These are phyloP conservation scores for Euglossa dilemma DNA, from an alignment of 1,140 invertebrate genomes.

Conservation along the genomic window DNA sequence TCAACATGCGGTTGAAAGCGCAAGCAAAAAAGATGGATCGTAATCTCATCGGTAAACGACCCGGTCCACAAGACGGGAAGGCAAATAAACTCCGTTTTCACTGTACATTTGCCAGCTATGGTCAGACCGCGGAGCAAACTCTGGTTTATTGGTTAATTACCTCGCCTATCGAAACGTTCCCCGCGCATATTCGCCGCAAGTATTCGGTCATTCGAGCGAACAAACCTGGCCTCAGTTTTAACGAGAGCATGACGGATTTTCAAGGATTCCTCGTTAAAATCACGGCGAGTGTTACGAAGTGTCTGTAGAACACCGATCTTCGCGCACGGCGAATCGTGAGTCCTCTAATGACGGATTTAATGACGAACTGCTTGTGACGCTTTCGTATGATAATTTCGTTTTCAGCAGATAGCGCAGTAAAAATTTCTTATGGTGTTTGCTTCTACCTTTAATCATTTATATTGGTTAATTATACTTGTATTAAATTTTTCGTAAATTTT, in stretches of 20 bases:
- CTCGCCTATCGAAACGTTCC: slow-evolving; percentile 42
- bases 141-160: slow-evolving; percentile 58
- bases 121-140: background rate
- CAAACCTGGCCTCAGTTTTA: slow-evolving; percentile 19
- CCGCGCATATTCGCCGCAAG: background rate
- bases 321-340: background rate
- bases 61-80: background rate
- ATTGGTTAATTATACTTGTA: too few species aligned
- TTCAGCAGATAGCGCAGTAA: background rate
- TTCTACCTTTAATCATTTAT: too few species aligned
- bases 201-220: slow-evolving; percentile 9
- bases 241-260: slow-evolving; percentile 20
- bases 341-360: slow-evolving; percentile 5
- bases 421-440: too few species aligned
- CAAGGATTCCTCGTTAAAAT: slow-evolving; percentile 30
- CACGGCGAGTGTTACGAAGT: background rate
- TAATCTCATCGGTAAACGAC: slow-evolving; percentile 16
- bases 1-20: background rate
- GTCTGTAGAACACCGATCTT: slow-evolving; percentile 2
- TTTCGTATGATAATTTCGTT: background rate
- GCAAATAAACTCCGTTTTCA: slow-evolving; percentile 51
- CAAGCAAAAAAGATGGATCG: background rate
- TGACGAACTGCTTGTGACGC: background rate
- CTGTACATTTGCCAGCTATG: slow-evolving; percentile 19
- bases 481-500: too few species aligned